phyloP scores from a whole-genome alignment of 2,113 vertebrate species.

The Nipponia nippon region DNA sequence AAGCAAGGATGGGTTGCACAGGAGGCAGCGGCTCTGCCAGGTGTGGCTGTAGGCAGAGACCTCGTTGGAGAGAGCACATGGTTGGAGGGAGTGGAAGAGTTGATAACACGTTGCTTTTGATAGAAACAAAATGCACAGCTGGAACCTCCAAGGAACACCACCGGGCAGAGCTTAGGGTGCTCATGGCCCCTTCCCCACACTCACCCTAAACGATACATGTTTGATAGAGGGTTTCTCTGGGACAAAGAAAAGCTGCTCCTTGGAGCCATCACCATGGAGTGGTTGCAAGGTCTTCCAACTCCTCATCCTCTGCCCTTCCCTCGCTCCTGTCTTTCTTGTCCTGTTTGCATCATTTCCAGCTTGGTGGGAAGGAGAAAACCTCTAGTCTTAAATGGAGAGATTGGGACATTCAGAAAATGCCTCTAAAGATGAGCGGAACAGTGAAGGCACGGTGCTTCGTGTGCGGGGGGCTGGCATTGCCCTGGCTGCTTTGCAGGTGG shows the following conservation, averaged over 20 bases:
- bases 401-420: background rate
- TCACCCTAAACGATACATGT: background rate
- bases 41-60: background rate
- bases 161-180: background rate
- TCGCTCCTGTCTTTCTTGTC: background rate
- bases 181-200: background rate
- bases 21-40: background rate
- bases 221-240: background rate
- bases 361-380: background rate
- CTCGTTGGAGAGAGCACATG: background rate
- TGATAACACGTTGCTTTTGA: background rate
- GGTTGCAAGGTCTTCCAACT: background rate
- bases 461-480: background rate
- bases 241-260: background rate
- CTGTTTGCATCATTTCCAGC: background rate
- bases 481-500: background rate
- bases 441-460: accelerated
- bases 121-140: too few relatives aligned
- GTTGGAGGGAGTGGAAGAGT: background rate
- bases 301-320: background rate
- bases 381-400: background rate
- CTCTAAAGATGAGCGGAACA: background rate
- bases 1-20: background rate
- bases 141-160: too few relatives aligned
- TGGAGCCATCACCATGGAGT: background rate